phyloP scores from a whole-genome alignment of 2,113 vertebrate species.

The Oxygymnocypris stewartii region DNA sequence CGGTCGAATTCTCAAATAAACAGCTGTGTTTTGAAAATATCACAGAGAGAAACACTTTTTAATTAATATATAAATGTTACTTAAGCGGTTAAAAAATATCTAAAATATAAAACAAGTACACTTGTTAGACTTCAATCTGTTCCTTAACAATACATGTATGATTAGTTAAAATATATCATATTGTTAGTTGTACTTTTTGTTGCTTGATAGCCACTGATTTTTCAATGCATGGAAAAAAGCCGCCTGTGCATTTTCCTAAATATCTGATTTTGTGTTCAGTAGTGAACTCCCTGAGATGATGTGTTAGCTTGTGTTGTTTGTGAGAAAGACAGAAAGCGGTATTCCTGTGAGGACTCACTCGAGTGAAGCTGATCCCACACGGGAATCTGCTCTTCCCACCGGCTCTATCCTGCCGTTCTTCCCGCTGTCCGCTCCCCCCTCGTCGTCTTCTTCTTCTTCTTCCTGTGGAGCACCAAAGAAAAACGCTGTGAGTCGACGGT shows the following conservation, averaged over 20 bases:
- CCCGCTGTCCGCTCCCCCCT: slow-evolving; percentile 76
- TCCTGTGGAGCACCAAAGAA: slow-evolving; percentile 52
- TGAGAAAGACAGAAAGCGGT: neutral
- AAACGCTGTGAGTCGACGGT: neutral
- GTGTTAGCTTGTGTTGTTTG: neutral
- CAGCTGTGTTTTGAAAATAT: neutral
- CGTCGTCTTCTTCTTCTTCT: slow-evolving; percentile 83
- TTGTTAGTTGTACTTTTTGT: too few species aligned
- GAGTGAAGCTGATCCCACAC: slow-evolving; percentile 81
- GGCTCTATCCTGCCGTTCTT: slow-evolving; percentile 89
- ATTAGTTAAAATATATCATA: too few species aligned
- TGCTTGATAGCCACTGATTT: too few species aligned
- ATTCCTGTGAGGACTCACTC: slow-evolving; percentile 81
- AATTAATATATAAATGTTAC: neutral
- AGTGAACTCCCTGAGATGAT: neutral
- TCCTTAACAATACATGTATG: too few species aligned
- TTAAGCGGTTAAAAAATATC: neutral
- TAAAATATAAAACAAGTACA: too few species aligned
- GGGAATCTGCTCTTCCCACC: slow-evolving; percentile 88
- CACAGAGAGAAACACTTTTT: neutral
- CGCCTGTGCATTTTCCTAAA: neutral
- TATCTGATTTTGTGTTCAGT: neutral
- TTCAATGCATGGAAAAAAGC: too few species aligned
- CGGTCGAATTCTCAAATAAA: neutral
- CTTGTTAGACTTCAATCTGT: neutral